A percentile compares a stretch with the other conserved stretches of the same genome.
phyloP scores from a whole-genome alignment of 2,888 invertebrate species.

The Dryadula phaetusa region DNA sequence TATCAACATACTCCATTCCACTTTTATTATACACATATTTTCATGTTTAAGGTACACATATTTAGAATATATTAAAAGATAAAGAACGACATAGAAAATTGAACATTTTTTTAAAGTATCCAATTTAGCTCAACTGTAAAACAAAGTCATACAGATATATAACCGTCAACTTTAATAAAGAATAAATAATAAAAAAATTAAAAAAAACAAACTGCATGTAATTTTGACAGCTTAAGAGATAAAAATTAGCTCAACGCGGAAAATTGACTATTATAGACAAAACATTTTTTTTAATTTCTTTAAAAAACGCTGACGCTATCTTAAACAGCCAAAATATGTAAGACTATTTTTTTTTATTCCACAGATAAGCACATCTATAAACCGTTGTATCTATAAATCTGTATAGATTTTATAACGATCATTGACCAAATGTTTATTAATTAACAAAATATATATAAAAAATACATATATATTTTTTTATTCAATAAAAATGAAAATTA shows the following conservation, averaged over 20 bases:
- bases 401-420: background rate
- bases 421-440: background rate
- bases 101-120: slow-evolving; percentile 9
- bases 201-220: background rate
- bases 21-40: slow-evolving; percentile 27
- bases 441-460: no score
- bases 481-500: background rate
- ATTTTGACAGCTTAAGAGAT: background rate
- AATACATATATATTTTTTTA: background rate
- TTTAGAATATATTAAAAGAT: no score
- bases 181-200: background rate
- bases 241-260: background rate
- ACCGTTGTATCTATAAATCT: no score
- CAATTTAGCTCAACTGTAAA: slow-evolving; percentile 23
- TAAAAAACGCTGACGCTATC: slow-evolving; percentile 1
- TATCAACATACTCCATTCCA: slow-evolving; percentile 14
- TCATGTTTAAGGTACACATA: slow-evolving; percentile 19
- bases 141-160: background rate
- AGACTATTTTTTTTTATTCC: background rate
- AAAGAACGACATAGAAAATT: slow-evolving; percentile 27
- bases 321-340: slow-evolving; percentile 13
- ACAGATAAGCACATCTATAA: slow-evolving; percentile 14
- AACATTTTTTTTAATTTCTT: background rate
- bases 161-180: background rate
- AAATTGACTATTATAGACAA: slow-evolving; percentile 12